phyloP scores from a whole-genome alignment of 1,140 invertebrate genomes.

The Drosophila asahinai region DNA sequence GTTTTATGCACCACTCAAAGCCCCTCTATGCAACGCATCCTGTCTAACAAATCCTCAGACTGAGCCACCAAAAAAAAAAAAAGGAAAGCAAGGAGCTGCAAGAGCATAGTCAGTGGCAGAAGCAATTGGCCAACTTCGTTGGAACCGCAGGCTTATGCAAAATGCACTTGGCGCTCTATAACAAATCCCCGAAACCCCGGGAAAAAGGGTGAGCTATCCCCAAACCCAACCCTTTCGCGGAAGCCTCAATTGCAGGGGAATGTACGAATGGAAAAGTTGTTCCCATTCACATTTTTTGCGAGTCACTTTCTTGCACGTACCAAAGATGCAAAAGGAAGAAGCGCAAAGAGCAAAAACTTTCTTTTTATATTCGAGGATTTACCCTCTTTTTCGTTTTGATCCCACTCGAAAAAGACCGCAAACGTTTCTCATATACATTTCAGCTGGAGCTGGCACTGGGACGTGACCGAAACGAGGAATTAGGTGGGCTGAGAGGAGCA shows the following conservation, averaged over 20 bases:
- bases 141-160: conserved; percentile 74
- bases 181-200: conserved; percentile 44
- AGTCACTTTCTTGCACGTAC: conserved; percentile 63
- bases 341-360: conserved; percentile 44
- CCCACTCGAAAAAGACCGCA: conserved; percentile 38
- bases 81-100: background rate
- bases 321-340: conserved; percentile 54
- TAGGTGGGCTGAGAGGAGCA: conserved; percentile 12
- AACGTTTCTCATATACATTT: conserved; percentile 59
- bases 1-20: conserved; percentile 49
- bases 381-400: conserved; percentile 21
- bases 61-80: background rate
- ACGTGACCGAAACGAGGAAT: conserved; percentile 51
- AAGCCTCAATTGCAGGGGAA: conserved; percentile 41
- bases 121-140: conserved; percentile 31
- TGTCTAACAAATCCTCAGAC: conserved; percentile 33
- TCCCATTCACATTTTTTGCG: conserved; percentile 35
- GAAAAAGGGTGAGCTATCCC: background rate
- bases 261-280: conserved; percentile 66
- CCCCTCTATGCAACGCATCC: conserved; percentile 34
- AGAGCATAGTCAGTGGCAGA: conserved; percentile 32
- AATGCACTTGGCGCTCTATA: conserved; percentile 70
- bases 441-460: conserved; percentile 16
- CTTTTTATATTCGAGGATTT: conserved; percentile 52
- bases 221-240: conserved; percentile 10